Evolutionary conservation across 2,888 invertebrate genomes (phyloP), one percentile per base, ranked within the genome.

Genomic region (Creontiades dilutus): DNA sequence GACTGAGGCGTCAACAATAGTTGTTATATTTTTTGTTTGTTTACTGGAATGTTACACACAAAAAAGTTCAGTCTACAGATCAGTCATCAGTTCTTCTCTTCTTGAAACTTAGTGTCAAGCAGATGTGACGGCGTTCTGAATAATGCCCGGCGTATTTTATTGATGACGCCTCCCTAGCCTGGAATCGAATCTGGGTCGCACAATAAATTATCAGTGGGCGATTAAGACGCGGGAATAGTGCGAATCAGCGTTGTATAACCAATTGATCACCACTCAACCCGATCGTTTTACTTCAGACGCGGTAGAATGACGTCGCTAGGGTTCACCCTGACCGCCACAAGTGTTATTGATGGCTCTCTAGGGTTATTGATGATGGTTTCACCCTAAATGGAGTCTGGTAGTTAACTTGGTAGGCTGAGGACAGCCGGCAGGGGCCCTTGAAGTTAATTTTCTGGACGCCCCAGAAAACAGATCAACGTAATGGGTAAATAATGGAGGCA

Each of bases 291-390:
- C 82, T 27, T 19, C 27, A 13, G 52, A 55, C 23, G 28, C 23
- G 52, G 55, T 14, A 37, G 52, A 82, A 27, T 37, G 27, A 52
- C 48, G 48, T 52, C 82, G 82, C 55, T 19, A 82, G 52, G 82
- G 82, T 48, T 82, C 9, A 52, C 55, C 52, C 55, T 82, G 23
- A 48, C 82, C 19, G 23, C 47, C 82, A n/a, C 82, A 52, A 82
- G 52, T 82, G 82, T 82, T 82, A 82, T 82, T 82, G 82, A 82
- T 82, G 55, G 27, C 82, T 82, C 82, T 82, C 82, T 52, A 48
- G 82, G 82, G 68, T 68, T 68, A 68, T 82, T 82, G 47, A 47
- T 82, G 82, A 82, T 23, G 52, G 82, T 52, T 82, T 19, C 52
- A 82, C 52, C 55, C 82, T 52, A 82, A 82, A 82, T 82, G 82